Conservation (phyloP, 2,113 vertebrate species). For the Tragelaphus buxtoni region DNA sequence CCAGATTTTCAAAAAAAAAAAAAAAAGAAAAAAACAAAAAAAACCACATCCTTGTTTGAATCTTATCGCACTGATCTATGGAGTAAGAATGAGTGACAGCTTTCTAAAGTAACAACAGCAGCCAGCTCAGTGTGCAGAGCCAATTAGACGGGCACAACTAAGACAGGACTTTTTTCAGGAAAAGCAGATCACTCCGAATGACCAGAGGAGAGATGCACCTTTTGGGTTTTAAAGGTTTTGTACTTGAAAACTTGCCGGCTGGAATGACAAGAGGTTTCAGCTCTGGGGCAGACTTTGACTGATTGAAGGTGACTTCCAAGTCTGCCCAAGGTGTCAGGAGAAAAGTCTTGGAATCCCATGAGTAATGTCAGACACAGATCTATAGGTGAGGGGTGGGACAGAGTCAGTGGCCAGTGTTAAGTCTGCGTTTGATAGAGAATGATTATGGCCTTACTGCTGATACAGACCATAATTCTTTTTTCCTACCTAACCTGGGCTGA, state of each 20-base stretch:
- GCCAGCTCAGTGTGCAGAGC: neutral
- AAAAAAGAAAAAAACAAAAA: neutral
- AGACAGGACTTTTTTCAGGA: neutral
- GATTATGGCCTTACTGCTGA: neutral
- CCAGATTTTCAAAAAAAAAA: neutral
- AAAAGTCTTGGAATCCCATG: neutral
- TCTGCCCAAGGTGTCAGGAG: neutral
- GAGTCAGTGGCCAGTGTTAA: neutral
- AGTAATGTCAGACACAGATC: neutral
- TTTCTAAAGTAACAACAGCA: neutral
- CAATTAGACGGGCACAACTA: neutral
- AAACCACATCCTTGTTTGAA: neutral
- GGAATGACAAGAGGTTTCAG: neutral
- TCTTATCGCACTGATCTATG: neutral
- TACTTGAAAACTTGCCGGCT: neutral
- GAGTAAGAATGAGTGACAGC: neutral
- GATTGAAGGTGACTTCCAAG: neutral
- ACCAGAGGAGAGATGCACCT: neutral
- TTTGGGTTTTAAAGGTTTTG: neutral
- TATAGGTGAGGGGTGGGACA: neutral
- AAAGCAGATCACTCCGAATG: neutral
- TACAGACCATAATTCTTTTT: neutral
- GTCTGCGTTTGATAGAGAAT: neutral
- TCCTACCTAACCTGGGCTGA: neutral
- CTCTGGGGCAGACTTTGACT: neutral